A percentile compares a stretch with the other conserved stretches of the same genome.
Evolutionary conservation across 2,888 invertebrate genomes (phyloP).

Genomic region (Noctua janthe): DNA sequence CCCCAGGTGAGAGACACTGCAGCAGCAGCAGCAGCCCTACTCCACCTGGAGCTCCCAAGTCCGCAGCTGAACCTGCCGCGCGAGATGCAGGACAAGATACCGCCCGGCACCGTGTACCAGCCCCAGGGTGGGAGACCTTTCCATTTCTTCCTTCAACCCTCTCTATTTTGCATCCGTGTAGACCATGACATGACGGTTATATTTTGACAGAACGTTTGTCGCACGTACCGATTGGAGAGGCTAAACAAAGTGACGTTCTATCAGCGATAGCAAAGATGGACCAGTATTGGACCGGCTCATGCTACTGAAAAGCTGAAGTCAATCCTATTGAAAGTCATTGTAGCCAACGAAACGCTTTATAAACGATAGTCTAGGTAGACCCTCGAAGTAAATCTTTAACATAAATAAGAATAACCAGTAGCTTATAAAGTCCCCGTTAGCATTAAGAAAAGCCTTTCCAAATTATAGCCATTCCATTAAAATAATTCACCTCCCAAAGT

Average conservation of each 20-base stretch:
- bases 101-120: no score
- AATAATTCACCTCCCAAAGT: conserved; percentile 20
- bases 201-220: no score
- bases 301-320: neutral
- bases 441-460: conserved; percentile 5
- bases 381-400: conserved; percentile 2
- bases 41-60: fast-evolving
- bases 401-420: neutral
- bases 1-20: conserved; percentile 45
- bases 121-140: neutral
- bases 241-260: no score
- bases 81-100: no score
- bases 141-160: no score
- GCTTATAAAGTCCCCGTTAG: conserved; percentile 3
- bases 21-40: neutral
- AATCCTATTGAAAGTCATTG: neutral
- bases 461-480: conserved; percentile 21
- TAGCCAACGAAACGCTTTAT: neutral
- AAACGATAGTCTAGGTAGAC: neutral
- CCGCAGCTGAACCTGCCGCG: neutral
- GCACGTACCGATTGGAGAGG: no score
- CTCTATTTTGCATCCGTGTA: no score
- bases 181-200: no score
- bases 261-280: no score
- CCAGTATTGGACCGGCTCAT: neutral